These are phyloP conservation scores for Zophobas atratus DNA, from an alignment of 1,140 invertebrate genomes.

Conservation along the genomic window DNA sequence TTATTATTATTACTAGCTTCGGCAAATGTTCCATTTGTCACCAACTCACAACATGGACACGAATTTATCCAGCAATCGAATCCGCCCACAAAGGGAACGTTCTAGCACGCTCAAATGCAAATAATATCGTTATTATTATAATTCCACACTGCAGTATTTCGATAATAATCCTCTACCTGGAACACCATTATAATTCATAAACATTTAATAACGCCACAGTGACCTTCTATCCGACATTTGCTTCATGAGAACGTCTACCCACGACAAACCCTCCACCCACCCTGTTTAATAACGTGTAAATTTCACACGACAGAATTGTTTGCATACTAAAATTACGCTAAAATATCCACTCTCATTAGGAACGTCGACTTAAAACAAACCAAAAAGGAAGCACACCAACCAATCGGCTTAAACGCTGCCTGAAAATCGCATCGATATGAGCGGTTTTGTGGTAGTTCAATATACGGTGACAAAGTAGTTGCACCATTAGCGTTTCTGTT, in stretches of 20 bases:
- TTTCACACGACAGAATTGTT: not conserved
- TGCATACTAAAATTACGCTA: not conserved
- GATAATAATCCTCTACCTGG: slow-evolving; percentile 2
- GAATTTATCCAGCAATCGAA: too few relatives aligned
- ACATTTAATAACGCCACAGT: not conserved
- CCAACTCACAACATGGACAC: too few relatives aligned
- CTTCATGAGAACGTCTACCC: not conserved
- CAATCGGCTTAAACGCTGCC: too few relatives aligned
- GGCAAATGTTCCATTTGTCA: too few relatives aligned
- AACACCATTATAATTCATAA: not conserved
- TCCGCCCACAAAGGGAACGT: not conserved
- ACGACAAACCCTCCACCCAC: too few relatives aligned
- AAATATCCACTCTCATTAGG: not conserved
- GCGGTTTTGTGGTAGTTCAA: too few relatives aligned
- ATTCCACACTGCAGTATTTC: not conserved
- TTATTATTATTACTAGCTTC: too few relatives aligned
- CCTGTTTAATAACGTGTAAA: slow-evolving; percentile 1
- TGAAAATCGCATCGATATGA: too few relatives aligned
- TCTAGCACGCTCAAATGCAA: not conserved
- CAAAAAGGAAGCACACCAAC: too few relatives aligned
- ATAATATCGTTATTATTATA: not conserved
- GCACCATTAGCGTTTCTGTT: too few relatives aligned
- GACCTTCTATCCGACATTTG: not conserved
- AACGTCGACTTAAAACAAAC: too few relatives aligned
- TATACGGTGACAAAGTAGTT: too few relatives aligned